Percentiles rank a stretch among this genome's conserved stretches.
Conservation (phyloP, 2,888 invertebrate species). For the Drosophila phalerata region DNA sequence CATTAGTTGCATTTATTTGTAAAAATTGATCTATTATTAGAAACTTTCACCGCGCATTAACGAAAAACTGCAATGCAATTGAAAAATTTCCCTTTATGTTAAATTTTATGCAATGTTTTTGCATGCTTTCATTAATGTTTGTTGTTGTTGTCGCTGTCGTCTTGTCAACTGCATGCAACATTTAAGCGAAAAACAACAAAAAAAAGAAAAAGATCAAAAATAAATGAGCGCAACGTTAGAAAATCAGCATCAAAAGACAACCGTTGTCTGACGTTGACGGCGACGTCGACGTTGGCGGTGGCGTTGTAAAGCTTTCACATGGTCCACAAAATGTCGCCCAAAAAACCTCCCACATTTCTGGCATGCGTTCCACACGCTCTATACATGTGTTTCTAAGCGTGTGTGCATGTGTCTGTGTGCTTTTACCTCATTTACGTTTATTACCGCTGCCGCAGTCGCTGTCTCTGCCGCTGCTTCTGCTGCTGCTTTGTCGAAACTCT, state of each 20-base stretch:
- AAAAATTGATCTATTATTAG: slow-evolving; percentile 39
- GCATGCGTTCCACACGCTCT: slow-evolving; percentile 63
- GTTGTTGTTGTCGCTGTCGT: slow-evolving; percentile 50
- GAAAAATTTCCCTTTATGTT: slow-evolving; percentile 57
- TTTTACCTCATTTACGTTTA: slow-evolving; percentile 65
- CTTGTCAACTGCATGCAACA: slow-evolving; percentile 82
- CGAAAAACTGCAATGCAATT: slow-evolving; percentile 43
- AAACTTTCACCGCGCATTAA: slow-evolving; percentile 51
- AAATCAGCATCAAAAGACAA: slow-evolving; percentile 35
- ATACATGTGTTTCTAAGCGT: slow-evolving; percentile 12
- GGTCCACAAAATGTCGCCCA: slow-evolving; percentile 48
- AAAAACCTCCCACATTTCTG: slow-evolving; percentile 59
- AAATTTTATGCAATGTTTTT: slow-evolving; percentile 42
- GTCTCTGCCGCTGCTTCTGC: slow-evolving; percentile 11
- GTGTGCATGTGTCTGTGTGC: slow-evolving; percentile 31
- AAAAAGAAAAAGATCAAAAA: slow-evolving; percentile 54
- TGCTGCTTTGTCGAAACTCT: slow-evolving; percentile 61
- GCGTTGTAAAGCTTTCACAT: slow-evolving; percentile 57
- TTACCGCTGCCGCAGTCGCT: slow-evolving; percentile 24
- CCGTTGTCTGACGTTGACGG: slow-evolving; percentile 18
- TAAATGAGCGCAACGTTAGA: slow-evolving; percentile 43
- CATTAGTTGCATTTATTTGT: slow-evolving; percentile 29
- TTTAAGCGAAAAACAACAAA: slow-evolving; percentile 62
- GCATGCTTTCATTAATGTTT: slow-evolving; percentile 32
- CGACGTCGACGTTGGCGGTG: slow-evolving; percentile 15